phyloP scores from a whole-genome alignment of 2,113 vertebrate genomes.

The Microcebus ravelobensis region DNA sequence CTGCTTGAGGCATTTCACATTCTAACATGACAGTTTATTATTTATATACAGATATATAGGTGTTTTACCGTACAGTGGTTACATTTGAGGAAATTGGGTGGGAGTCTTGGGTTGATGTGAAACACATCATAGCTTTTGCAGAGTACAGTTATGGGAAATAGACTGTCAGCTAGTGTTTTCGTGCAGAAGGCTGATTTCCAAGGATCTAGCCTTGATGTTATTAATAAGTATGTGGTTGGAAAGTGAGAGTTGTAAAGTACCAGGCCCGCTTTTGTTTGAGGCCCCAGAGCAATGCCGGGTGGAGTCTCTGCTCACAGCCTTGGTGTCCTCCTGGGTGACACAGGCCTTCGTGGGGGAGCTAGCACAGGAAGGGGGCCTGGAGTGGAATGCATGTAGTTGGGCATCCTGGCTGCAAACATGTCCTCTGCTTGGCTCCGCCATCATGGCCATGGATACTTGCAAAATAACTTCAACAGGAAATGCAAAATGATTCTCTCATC shows the following conservation, averaged over 20 bases:
- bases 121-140: background rate
- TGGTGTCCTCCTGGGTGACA: background rate
- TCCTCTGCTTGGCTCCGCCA: background rate
- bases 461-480: conserved; percentile 51
- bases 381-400: background rate
- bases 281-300: background rate
- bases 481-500: background rate
- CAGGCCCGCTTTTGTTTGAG: background rate
- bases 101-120: background rate
- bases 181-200: background rate
- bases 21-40: background rate
- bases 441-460: background rate
- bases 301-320: background rate
- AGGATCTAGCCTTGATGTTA: background rate
- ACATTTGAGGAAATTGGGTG: background rate
- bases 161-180: background rate
- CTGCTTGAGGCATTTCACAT: background rate
- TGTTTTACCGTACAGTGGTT: background rate
- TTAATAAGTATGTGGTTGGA: background rate
- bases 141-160: background rate
- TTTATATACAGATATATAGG: background rate
- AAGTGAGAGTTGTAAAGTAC: background rate
- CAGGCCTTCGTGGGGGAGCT: too few relatives aligned
- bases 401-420: background rate
- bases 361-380: background rate